These are phyloP conservation scores for Temnothorax rugatulus DNA, from an alignment of 2,888 invertebrate genomes.

Conservation along the genomic window DNA sequence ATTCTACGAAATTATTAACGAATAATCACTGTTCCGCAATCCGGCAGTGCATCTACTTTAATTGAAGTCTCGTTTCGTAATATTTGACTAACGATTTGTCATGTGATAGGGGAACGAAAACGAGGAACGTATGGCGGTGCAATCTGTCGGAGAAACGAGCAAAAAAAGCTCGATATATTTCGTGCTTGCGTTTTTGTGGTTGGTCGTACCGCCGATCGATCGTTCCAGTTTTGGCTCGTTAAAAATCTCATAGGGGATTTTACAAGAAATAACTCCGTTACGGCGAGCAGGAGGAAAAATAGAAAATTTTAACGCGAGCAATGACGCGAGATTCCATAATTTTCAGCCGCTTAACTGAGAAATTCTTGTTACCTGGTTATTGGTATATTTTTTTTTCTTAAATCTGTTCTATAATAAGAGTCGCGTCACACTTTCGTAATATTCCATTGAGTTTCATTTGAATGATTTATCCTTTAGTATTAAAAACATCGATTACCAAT, in stretches of 20 bases:
- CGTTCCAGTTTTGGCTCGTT: conserved; percentile 54
- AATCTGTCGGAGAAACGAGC: conserved; percentile 57
- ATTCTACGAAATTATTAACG: neutral
- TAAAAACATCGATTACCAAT: conserved; percentile 13
- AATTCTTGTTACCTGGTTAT: neutral
- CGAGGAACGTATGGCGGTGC: conserved; percentile 54
- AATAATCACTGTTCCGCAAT: neutral
- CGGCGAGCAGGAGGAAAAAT: neutral
- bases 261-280: conserved; percentile 47
- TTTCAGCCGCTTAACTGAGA: conserved; percentile 1
- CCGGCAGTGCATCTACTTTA: conserved; percentile 7
- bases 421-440: neutral
- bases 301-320: neutral
- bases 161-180: conserved; percentile 72
- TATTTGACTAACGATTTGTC: conserved; percentile 52
- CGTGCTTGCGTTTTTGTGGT: conserved; percentile 74
- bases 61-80: conserved; percentile 36
- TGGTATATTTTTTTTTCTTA: neutral
- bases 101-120: conserved; percentile 46
- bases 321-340: conserved; percentile 31
- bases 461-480: neutral
- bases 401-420: neutral
- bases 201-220: conserved; percentile 71
- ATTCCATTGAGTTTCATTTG: conserved; percentile 1
- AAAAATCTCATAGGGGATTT: conserved; percentile 49